These are phyloP conservation scores for Callaeas wilsoni DNA, from an alignment of 2,113 vertebrate genomes.

Conservation along the genomic window DNA sequence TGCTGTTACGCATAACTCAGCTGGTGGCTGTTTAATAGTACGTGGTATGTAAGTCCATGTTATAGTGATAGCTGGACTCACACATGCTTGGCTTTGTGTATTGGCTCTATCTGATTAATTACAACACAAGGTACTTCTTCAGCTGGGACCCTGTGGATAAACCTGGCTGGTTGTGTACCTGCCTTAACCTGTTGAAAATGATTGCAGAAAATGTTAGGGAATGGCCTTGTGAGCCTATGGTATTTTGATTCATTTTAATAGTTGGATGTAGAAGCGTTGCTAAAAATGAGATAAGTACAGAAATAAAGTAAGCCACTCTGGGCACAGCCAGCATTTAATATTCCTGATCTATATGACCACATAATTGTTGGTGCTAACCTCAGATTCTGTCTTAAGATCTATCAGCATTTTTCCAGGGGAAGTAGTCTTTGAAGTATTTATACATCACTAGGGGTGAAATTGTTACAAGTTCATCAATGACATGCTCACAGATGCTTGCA, in stretches of 20 bases:
- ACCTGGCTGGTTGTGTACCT: not conserved
- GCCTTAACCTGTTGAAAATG: not conserved
- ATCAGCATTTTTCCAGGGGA: not conserved
- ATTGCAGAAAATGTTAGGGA: not conserved
- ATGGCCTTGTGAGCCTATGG: not conserved
- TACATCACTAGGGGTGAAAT: not conserved
- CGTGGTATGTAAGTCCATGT: not conserved
- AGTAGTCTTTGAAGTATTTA: not conserved
- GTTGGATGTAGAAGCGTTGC: not conserved
- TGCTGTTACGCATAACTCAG: not conserved
- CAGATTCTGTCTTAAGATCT: not conserved
- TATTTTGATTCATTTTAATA: not conserved
- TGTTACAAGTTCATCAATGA: not conserved
- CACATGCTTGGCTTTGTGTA: not conserved
- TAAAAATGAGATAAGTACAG: not conserved
- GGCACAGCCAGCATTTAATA: not conserved
- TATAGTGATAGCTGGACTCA: not conserved
- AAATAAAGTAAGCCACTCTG: not conserved
- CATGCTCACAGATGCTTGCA: not conserved
- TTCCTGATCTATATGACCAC: not conserved
- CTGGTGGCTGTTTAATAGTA: not conserved
- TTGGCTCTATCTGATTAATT: not conserved
- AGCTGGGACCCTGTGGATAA: not conserved
- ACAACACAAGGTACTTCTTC: not conserved
- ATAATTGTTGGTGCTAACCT: not conserved